Evolutionary conservation across 1,140 invertebrate genomes (phyloP).

Genomic region (Lasioglossum albipes): DNA sequence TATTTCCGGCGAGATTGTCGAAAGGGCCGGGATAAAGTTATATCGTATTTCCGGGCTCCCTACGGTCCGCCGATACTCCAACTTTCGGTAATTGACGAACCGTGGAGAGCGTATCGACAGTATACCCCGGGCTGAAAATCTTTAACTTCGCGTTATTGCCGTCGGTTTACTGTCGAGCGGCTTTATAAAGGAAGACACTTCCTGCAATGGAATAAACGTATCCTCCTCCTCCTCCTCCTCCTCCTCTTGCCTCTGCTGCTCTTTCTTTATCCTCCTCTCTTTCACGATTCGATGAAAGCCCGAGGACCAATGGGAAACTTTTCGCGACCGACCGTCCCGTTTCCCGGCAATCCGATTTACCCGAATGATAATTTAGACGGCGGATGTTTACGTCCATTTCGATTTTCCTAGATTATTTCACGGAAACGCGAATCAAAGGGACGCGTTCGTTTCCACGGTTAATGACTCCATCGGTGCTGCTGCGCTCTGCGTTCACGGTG

Average conservation of each 20-base stretch:
- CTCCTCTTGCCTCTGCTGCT: too few relatives aligned
- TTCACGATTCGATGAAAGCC: not conserved
- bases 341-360: not conserved
- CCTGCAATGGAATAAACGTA: not conserved
- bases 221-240: not conserved
- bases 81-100: slow-evolving; percentile 60
- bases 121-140: slow-evolving; percentile 39
- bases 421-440: not conserved
- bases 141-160: slow-evolving; percentile 31
- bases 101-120: slow-evolving; percentile 43
- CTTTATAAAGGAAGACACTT: not conserved
- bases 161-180: not conserved
- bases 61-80: slow-evolving; percentile 33
- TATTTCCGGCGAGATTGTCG: slow-evolving; percentile 66
- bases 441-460: not conserved
- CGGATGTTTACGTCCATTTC: not conserved
- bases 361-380: slow-evolving; percentile 1
- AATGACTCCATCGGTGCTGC: too few relatives aligned
- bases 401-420: not conserved
- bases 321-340: too few relatives aligned
- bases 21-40: slow-evolving; percentile 67
- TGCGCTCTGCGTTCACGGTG: too few relatives aligned
- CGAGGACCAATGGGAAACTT: not conserved
- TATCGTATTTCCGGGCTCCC: slow-evolving; percentile 56
- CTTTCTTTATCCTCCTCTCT: too few relatives aligned